Evolutionary conservation across 2,113 vertebrate species (phyloP), one percentile per base, ranked within the genome.

Genomic region (Natator depressus): DNA sequence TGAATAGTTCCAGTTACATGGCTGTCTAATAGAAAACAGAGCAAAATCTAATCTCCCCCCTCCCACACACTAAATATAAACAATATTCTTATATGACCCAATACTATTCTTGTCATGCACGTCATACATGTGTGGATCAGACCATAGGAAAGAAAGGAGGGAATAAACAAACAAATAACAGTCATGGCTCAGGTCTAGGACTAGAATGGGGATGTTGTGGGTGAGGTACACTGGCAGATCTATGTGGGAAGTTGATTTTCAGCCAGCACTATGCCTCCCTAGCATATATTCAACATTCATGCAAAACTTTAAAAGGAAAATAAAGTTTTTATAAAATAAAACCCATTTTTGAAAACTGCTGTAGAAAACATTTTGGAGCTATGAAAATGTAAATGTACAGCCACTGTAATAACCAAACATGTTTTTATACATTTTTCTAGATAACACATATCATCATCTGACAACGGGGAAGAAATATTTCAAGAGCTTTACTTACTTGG

Each of bases 401-500:
- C 65, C 22, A 29, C 5, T 53, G 8, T 6, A 91, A 90, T 51
- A 87, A 93, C 80, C 8, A 35, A 49, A 88, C 89, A 86, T 80
- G 85, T 46, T 82, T 57, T 50, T 24, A 38, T 31, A 38, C 51
- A 46, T 50, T 12, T 87, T 87, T 84, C 82, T 42, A 83, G 25
- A 89, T 46, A 50, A 50, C 29, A 65, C 38, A 80, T 90, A 50
- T 55, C 91, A 90, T 75, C 81, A 46, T 91, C 3, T 35, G n/a
- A 91, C 2, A 89, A 27, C 49, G 85, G 59, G 35, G 50, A 89
- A 88, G n/a, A 78, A 90, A 69, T 35, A 24, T 79, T 3, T 84
- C 14, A 54, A 82, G 93, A 69, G 31, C 82, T 89, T 90, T 80
- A 99, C 99, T 98, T 99, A 99, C 99, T 98, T 98, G 94, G 99